Evolutionary conservation across 1,140 invertebrate genomes (phyloP).

Genomic region (Teleogryllus occipitalis): DNA sequence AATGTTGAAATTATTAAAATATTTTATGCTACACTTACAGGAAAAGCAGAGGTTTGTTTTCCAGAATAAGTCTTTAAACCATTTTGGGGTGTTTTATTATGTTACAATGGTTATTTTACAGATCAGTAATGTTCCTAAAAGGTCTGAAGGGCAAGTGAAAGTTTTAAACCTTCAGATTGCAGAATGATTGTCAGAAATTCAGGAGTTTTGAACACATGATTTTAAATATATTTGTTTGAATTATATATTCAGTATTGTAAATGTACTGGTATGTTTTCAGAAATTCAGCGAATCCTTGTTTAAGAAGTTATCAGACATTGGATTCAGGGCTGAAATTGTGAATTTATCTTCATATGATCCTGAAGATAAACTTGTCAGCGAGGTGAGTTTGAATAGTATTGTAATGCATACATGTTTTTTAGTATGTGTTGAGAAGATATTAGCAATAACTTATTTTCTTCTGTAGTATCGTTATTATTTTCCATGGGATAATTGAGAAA

Average conservation of each 20-base stretch:
- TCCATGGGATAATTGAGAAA: background rate
- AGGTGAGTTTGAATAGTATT: conserved; percentile 29
- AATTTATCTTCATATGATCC: conserved; percentile 38
- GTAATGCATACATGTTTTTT: background rate
- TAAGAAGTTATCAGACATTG: conserved; percentile 27
- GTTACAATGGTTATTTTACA: background rate
- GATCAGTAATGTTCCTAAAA: background rate
- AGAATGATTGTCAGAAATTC: background rate
- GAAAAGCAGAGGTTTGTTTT: conserved; percentile 34
- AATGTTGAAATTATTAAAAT: conserved; percentile 31
- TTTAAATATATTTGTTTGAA: conserved; percentile 2
- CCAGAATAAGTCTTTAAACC: background rate
- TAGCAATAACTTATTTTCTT: too few species aligned
- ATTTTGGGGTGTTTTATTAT: conserved; percentile 22
- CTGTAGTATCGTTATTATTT: background rate
- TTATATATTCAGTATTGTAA: background rate
- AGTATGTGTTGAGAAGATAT: background rate
- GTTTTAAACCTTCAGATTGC: too few species aligned
- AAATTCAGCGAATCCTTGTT: background rate
- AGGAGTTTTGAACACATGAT: background rate
- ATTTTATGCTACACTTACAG: conserved; percentile 38
- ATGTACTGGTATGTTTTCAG: conserved; percentile 4
- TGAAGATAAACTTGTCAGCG: conserved; percentile 35
- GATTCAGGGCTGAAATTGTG: conserved; percentile 28
- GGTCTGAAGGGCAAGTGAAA: background rate